These are phyloP conservation scores for Drosophila gaucha DNA, from an alignment of 2,888 invertebrate species.

Conservation along the genomic window DNA sequence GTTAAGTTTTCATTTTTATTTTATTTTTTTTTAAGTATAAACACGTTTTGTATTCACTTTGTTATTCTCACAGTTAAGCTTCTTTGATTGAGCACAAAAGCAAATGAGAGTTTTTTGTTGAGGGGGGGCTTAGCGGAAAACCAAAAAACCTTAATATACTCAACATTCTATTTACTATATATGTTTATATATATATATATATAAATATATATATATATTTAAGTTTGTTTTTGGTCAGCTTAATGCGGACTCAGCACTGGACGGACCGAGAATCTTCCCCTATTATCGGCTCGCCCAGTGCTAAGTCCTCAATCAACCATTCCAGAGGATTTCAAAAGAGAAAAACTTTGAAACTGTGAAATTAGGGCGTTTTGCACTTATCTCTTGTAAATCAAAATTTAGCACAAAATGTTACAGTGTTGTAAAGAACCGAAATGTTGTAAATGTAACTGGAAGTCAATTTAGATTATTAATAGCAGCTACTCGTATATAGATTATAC, in stretches of 20 bases:
- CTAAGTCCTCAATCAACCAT: conserved; percentile 21
- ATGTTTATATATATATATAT: background rate
- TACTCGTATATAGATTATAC: conserved; percentile 37
- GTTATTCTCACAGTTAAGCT: conserved; percentile 84
- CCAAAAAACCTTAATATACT: conserved; percentile 52
- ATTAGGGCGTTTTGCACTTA: conserved; percentile 1
- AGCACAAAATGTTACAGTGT: conserved; percentile 33
- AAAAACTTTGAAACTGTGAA: background rate
- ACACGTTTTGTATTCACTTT: conserved; percentile 62
- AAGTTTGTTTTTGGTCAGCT: conserved; percentile 15
- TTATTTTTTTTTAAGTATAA: conserved; percentile 39
- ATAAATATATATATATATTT: conserved; percentile 23
- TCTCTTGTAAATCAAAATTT: conserved; percentile 20
- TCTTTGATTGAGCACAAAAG: conserved; percentile 85
- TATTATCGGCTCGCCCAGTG: conserved; percentile 78
- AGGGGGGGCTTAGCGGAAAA: conserved; percentile 42
- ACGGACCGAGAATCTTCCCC: conserved; percentile 82
- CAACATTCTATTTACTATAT: conserved; percentile 35
- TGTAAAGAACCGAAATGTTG: conserved; percentile 22
- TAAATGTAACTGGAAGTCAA: conserved; percentile 63
- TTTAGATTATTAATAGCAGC: conserved; percentile 50
- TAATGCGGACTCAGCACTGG: conserved; percentile 50
- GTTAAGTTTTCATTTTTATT: conserved; percentile 33
- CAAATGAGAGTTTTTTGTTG: conserved; percentile 70
- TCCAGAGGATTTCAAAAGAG: conserved; percentile 1